phyloP scores from a whole-genome alignment of 2,797 vertebrate genomes.

The Paratrypauchen microcephalus region DNA sequence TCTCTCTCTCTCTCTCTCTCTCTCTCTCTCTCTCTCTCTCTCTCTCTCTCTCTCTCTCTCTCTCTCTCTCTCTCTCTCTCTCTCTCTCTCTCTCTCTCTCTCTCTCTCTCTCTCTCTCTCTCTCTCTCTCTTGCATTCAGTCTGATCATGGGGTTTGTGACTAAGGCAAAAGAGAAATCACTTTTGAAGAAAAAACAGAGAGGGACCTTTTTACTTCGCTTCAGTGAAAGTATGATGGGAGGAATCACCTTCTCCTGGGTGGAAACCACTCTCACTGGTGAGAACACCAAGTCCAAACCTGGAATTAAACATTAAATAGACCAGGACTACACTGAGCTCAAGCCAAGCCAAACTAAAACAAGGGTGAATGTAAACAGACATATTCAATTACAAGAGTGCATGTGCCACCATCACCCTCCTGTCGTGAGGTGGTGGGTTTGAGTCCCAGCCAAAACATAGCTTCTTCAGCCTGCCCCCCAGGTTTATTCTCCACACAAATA shows the following conservation, averaged over 20 bases:
- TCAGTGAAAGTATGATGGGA: constrained; percentile 88
- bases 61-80: no score
- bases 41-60: no score
- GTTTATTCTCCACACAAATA: neutral
- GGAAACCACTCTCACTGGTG: constrained; percentile 78
- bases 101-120: no score
- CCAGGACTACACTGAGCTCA: no score
- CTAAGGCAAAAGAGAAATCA: constrained; percentile 79
- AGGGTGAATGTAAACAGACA: no score
- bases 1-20: no score
- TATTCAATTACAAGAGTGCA: no score
- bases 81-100: no score
- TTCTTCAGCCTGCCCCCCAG: no score
- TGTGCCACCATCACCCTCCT: neutral
- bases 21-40: no score
- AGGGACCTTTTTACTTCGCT: constrained; percentile 92
- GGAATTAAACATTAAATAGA: no score
- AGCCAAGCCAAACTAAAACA: no score
- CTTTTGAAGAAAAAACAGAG: constrained; percentile 81
- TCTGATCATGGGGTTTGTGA: constrained; percentile 91
- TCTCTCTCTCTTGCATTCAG: constrained; percentile 68
- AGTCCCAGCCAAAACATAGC: neutral
- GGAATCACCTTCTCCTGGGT: constrained; percentile 96
- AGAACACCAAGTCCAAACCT: constrained; percentile 9
- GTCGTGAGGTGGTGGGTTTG: neutral